Base-by-base conservation (phyloP, 1,140 invertebrate species). In the Hirudo medicinalis region DNA sequence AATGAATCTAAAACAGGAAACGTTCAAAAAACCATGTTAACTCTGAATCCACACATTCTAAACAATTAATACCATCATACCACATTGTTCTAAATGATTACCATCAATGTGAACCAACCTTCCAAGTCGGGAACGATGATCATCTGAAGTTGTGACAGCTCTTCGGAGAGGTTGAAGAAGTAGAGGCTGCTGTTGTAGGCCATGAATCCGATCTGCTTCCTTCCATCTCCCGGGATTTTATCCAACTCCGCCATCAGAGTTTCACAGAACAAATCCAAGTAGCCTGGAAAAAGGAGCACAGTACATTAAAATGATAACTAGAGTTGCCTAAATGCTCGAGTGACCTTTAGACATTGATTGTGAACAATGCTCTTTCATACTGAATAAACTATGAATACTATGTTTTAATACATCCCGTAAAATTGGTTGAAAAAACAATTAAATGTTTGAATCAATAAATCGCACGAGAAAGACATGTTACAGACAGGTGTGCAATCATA, bases 181-280 rank as follows among this genome's bases (percentile, higher is more conserved):
- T 99, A 94, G 71, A 99, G 85, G 63, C 87, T 86, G 66, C 89
- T 89, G 80, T 97, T 92, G 79, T 89, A 95, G 27, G 92, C 92
- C 67, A 99, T 87, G 82, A 99, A 96, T 25, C 92, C 94, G 73
- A 99, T 86, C 82, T 94, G 89, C 9, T 92, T 93, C 70, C 94
- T 85, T 43, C 89, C 85, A 83, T 99, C 95, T 5, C 96, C 95
- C 0, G 96, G 96, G 72, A 99, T 83, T 78, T 89, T 87, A 70
- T 91, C 89, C 74, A 99, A 80, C 78, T 93, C 88, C n/a, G 89
- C 87, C 36, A 84, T 67, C 17, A 99, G 82, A 1, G 87, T 88
- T 72, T 92, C 87, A 78, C 93, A 94, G 40, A 94, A 89, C 13
- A 89, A 83, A 77, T 88, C 86, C 72, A 99, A 84, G 79, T 98